These are phyloP conservation scores for Lophura nycthemera DNA, from an alignment of 2,113 vertebrate species.

Conservation along the genomic window DNA sequence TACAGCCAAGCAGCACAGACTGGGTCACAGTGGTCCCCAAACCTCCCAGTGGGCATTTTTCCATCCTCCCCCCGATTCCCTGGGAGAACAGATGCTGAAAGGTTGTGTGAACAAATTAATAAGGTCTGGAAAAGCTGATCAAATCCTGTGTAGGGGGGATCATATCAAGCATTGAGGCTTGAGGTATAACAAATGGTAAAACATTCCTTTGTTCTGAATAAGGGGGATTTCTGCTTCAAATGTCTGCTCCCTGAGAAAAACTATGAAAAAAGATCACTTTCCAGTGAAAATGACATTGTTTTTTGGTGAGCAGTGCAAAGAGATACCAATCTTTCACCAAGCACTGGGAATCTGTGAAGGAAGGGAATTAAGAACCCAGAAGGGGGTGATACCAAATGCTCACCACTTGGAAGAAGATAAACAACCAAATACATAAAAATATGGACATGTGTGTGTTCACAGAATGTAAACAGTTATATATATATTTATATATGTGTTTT, in stretches of 20 bases:
- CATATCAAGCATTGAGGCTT: background rate
- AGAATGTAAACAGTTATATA: background rate
- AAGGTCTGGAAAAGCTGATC: background rate
- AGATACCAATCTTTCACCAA: background rate
- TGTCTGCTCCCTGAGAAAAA: background rate
- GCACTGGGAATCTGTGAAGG: background rate
- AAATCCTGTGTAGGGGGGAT: background rate
- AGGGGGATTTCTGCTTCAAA: background rate
- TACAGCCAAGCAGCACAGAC: background rate
- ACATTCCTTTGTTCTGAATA: background rate
- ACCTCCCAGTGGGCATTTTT: background rate
- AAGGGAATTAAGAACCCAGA: background rate
- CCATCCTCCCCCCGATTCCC: background rate
- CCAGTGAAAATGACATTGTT: background rate
- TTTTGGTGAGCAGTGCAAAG: background rate
- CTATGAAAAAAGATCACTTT: fast-evolving
- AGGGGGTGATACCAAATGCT: background rate
- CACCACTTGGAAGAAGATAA: background rate
- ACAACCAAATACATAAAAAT: background rate
- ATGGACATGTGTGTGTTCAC: background rate
- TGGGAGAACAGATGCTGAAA: fast-evolving
- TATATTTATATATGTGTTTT: background rate
- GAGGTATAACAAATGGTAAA: background rate
- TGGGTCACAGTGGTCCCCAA: background rate
- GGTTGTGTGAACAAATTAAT: background rate